Evolutionary conservation across 2,113 vertebrate genomes (phyloP).

Genomic region (Gadus chalcogrammus): DNA sequence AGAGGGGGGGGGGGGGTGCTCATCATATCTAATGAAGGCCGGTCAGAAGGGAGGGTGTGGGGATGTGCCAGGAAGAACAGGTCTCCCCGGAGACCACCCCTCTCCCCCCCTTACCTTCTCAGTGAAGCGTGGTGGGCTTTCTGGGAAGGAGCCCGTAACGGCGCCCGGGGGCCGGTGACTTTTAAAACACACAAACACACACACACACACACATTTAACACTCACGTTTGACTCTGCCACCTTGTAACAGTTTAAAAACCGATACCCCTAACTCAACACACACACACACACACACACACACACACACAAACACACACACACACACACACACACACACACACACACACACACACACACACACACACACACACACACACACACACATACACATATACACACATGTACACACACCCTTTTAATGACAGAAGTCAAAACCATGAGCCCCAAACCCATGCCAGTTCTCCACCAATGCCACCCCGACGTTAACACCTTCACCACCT

Average conservation of each 20-base stretch:
- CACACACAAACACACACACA: too few relatives aligned
- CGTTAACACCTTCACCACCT: not conserved
- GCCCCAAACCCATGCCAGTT: not conserved
- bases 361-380: too few relatives aligned
- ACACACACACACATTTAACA: too few relatives aligned
- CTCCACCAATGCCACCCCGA: not conserved
- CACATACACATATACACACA: not conserved
- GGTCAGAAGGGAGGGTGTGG: not conserved
- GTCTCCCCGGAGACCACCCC: not conserved
- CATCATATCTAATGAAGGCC: conserved; percentile 57
- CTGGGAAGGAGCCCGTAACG: conserved; percentile 59
- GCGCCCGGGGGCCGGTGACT: not conserved
- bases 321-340: too few relatives aligned
- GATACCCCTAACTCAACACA: too few relatives aligned
- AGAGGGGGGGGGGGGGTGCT: conserved; percentile 19
- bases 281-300: too few relatives aligned
- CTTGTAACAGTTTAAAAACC: too few relatives aligned
- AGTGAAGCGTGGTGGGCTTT: conserved; percentile 34
- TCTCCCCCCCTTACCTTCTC: conserved; percentile 11
- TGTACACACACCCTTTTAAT: not conserved
- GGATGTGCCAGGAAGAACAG: conserved; percentile 56
- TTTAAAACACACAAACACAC: too few relatives aligned
- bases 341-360: not conserved
- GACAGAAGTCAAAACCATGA: too few relatives aligned
- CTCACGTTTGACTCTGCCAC: too few relatives aligned